A percentile compares a stretch with the other conserved stretches of the same genome.
phyloP scores from a whole-genome alignment of 2,113 vertebrate species.

The Dipodomys stephensi region DNA sequence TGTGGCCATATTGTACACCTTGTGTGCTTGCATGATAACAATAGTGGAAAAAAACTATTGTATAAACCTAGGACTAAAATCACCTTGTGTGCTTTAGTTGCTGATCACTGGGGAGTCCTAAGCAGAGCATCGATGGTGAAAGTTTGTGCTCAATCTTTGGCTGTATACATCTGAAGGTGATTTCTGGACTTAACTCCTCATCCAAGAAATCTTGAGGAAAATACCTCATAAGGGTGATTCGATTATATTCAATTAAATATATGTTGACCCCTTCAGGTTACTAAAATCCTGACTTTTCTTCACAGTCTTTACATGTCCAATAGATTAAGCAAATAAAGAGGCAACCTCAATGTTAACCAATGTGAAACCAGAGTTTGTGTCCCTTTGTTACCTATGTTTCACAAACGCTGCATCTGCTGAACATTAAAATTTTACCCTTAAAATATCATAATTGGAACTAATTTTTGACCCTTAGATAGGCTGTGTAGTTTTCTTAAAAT shows the following conservation, averaged over 20 bases:
- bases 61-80: neutral
- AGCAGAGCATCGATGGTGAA: neutral
- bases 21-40: neutral
- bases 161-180: neutral
- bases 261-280: neutral
- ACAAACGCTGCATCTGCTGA: neutral
- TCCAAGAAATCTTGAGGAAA: neutral
- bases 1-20: neutral
- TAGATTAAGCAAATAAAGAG: neutral
- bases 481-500: neutral
- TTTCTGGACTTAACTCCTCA: neutral
- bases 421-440: neutral
- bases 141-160: neutral
- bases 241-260: neutral
- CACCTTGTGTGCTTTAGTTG: neutral
- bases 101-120: too few species aligned
- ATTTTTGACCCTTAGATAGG: neutral
- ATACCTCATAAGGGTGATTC: neutral
- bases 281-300: neutral
- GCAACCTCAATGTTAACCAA: neutral
- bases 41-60: neutral
- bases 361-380: neutral
- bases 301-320: neutral
- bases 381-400: neutral
- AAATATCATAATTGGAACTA: neutral